These are phyloP conservation scores for Lasiurus borealis DNA, from an alignment of 2,113 vertebrate species.

Conservation along the genomic window DNA sequence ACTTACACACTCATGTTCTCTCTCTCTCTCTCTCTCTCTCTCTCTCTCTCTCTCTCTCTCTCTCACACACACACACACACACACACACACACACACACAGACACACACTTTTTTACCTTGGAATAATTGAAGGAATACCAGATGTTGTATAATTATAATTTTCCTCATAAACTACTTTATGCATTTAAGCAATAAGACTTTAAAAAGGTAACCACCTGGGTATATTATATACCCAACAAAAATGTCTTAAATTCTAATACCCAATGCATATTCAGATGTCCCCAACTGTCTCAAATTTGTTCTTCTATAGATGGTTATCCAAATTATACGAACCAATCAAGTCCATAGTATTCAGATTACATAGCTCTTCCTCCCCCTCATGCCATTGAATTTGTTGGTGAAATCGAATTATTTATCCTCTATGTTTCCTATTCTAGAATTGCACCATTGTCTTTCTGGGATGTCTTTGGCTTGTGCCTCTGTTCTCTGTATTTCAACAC, in stretches of 20 bases:
- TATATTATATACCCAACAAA: not conserved
- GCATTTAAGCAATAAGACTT: not conserved
- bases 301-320: not conserved
- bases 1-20: too few species aligned
- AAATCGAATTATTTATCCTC: not conserved
- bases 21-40: too few species aligned
- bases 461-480: not conserved
- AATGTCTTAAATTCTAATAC: not conserved
- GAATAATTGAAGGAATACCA: conserved; percentile 26
- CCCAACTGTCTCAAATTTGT: not conserved
- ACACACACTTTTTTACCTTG: too few species aligned
- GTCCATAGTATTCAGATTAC: not conserved
- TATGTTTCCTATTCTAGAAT: not conserved
- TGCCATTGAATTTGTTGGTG: not conserved
- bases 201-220: not conserved
- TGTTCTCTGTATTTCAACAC: not conserved
- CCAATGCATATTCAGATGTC: not conserved
- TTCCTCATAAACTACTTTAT: not conserved
- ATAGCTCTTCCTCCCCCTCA: not conserved
- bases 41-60: too few species aligned
- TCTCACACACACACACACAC: too few species aligned
- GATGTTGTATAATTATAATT: not conserved
- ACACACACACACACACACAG: not conserved
- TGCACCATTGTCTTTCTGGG: not conserved
- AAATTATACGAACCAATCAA: not conserved